These are phyloP conservation scores for Gasterosteus nipponicus DNA, from an alignment of 2,113 vertebrate species.

Conservation along the genomic window DNA sequence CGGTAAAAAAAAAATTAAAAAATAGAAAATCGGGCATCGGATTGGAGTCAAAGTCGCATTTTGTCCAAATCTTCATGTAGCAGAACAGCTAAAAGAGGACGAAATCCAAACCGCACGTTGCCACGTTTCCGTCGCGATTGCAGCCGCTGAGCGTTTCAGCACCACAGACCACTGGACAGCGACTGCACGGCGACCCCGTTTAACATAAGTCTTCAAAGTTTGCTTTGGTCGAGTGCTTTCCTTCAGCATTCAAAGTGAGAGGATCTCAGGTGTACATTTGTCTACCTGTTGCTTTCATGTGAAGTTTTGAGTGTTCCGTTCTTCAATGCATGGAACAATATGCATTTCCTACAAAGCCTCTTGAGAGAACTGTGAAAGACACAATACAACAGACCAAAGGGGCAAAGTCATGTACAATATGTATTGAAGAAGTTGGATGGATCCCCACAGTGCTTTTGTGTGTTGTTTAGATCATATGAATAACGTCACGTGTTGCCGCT, in stretches of 20 bases:
- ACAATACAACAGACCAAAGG: conserved; percentile 19
- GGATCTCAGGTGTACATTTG: conserved; percentile 17
- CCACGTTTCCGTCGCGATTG: not conserved
- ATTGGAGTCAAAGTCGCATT: not conserved
- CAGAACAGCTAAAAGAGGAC: not conserved
- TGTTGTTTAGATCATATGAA: not conserved
- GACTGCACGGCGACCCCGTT: conserved; percentile 22
- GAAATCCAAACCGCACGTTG: not conserved
- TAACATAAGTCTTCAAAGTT: conserved; percentile 6
- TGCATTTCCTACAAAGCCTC: not conserved
- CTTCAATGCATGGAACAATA: not conserved
- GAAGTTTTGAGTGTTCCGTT: conserved; percentile 19
- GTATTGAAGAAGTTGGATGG: conserved; percentile 1
- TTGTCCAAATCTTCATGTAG: not conserved
- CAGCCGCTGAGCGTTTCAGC: conserved; percentile 37
- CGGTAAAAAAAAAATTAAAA: not conserved
- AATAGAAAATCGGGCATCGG: not conserved
- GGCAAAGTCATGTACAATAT: not conserved
- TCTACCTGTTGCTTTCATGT: conserved; percentile 67
- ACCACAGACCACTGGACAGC: conserved; percentile 39
- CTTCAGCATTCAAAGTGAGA: conserved; percentile 6
- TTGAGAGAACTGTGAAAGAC: not conserved
- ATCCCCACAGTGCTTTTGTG: not conserved
- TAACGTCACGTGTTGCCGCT: not conserved
- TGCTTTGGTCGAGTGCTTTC: not conserved